Base-by-base conservation (phyloP, 2,113 vertebrate genomes). In the Psittacula cyanocephala region DNA sequence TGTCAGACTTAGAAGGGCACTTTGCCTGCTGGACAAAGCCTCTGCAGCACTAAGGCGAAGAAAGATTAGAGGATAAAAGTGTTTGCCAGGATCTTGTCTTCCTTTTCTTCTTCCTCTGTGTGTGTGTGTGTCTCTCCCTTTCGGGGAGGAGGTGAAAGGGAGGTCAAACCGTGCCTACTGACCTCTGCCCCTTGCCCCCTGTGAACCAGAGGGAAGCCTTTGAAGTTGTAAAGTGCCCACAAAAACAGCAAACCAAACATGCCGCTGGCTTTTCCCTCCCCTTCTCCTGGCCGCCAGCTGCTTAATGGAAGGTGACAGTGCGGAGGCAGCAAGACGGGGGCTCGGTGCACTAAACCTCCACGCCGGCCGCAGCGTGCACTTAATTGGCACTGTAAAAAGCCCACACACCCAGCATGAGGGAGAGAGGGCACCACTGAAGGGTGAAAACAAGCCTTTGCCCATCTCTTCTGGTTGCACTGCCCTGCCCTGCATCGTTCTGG, bases 161-260 rank as follows among this genome's bases (percentile, higher is more conserved):
- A 97, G 97, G 96, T 96, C 96, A 94, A 96, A 81, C 81, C 2
- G 49, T 95, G 96, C 87, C 95, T 78, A 35, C 39, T 65, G 92
- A 91, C 97, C 95, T 93, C 88, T 97, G 88, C 89, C 78, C 96
- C 94, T 94, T 95, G 96, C 84, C 96, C 93, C 88, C 93, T 95
- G 90, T 95, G 97, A 98, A 96, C 95, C 72, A 91, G 82, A 72
- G 80, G 91, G 74, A 89, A 95, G 55, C 67, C 97, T 98, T 97
- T 96, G 97, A 97, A 97, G 95, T 95, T 52, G 50, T 62, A 19
- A 93, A 89, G 71, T 87, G 77, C 89, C 92, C 81, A 86, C 91
- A 67, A 93, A 96, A 96, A 94, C 95, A 93, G 93, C 95, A 96
- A 84, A 89, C 81, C 74, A 86, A 93, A 97, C 94, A 93, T 2